phyloP scores from a whole-genome alignment of 2,888 invertebrate genomes.

The Yponomeuta malinellus region DNA sequence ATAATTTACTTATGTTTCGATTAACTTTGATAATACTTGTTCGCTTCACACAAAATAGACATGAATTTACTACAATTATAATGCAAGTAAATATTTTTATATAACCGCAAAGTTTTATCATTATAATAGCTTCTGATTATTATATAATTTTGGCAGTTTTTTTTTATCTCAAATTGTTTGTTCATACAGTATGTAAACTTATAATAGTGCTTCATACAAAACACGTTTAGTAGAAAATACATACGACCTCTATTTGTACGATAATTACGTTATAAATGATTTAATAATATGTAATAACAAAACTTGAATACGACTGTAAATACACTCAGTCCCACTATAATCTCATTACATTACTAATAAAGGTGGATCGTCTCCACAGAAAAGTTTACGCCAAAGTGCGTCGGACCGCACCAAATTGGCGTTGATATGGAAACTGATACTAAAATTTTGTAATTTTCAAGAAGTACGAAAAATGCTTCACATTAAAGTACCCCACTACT shows the following conservation, averaged over 20 bases:
- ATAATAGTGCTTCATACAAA: neutral
- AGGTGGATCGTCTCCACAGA: too few relatives aligned
- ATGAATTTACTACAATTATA: neutral
- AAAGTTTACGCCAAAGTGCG: too few relatives aligned
- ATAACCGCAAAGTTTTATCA: too few relatives aligned
- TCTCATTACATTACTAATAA: neutral
- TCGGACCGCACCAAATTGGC: too few relatives aligned
- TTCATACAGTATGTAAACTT: neutral
- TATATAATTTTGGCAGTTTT: neutral
- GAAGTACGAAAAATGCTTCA: too few relatives aligned
- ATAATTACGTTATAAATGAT: neutral
- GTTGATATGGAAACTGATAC: too few relatives aligned
- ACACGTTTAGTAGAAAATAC: neutral
- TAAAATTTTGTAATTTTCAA: too few relatives aligned
- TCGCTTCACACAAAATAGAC: neutral
- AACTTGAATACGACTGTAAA: neutral
- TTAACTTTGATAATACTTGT: neutral
- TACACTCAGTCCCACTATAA: neutral
- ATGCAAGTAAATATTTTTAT: neutral
- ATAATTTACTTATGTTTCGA: neutral
- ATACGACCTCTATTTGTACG: neutral
- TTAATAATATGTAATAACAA: neutral
- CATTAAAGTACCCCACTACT: too few relatives aligned
- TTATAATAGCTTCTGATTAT: too few relatives aligned
- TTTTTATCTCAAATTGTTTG: neutral